Percentiles rank a stretch among this genome's conserved stretches.
These are phyloP conservation scores for Phortica variegata DNA, from an alignment of 1,140 invertebrate species.

Conservation along the genomic window DNA sequence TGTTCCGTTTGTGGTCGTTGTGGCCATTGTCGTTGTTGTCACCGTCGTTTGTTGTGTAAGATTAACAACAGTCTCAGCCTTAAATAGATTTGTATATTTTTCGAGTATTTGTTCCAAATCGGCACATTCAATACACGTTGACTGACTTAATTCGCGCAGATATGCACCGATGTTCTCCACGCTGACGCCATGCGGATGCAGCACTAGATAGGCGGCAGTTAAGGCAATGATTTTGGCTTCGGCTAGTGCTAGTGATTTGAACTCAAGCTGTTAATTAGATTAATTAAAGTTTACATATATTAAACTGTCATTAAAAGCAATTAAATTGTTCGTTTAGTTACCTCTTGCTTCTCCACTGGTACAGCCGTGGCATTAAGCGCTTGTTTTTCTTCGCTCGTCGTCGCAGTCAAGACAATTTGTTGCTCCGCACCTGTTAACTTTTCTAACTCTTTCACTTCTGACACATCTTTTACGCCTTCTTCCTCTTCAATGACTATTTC, in stretches of 20 bases:
- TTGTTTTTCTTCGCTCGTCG: too few species aligned
- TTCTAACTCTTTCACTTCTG: background rate
- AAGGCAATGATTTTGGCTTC: slow-evolving; percentile 75
- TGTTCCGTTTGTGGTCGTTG: too few species aligned
- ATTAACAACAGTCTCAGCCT: slow-evolving; percentile 39
- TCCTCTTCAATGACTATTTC: background rate
- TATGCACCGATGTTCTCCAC: slow-evolving; percentile 84
- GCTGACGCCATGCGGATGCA: slow-evolving; percentile 84
- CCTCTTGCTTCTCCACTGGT: too few species aligned
- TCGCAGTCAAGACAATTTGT: too few species aligned
- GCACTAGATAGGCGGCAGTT: slow-evolving; percentile 80
- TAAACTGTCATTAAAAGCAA: too few species aligned
- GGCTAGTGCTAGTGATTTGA: slow-evolving; percentile 57
- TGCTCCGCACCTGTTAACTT: too few species aligned
- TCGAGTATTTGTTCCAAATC: slow-evolving; percentile 68
- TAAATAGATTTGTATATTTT: slow-evolving; percentile 75
- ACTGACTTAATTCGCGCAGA: slow-evolving; percentile 69
- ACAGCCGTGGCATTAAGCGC: too few species aligned
- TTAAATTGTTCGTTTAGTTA: too few species aligned
- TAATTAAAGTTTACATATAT: too few species aligned
- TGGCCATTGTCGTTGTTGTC: too few species aligned
- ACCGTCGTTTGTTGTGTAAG: too few species aligned
- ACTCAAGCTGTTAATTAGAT: slow-evolving; percentile 17
- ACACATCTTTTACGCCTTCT: background rate
- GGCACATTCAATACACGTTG: too few species aligned